Base-by-base conservation (phyloP, 2,113 vertebrate genomes). In the Marcusenius ussheri region DNA sequence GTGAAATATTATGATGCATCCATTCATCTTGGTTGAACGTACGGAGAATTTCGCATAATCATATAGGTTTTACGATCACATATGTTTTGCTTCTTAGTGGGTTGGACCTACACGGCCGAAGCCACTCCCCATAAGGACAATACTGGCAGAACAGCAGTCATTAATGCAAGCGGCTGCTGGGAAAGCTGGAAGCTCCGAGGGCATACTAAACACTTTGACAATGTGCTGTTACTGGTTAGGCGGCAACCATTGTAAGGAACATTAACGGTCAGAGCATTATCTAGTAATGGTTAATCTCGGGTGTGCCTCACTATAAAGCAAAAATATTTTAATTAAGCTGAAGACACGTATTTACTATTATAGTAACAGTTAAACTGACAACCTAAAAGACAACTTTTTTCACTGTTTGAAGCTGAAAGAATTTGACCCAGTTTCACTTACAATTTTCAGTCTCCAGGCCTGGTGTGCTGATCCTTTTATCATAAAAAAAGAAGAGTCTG, bases 41-140 rank as follows among this genome's bases (percentile, higher is more conserved):
- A 47, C 35, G 39, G 4, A 56, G 74, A 50, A 27, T 50, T 24
- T 17, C 70, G 35, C 70, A 4, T 56, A 47, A 47, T 84, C 42
- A 24, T 10, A 47, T 47, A 84, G 35, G 85, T 21, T 83, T 58
- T 84, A 42, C 21, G n/a, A 39, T 15, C 83, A 56, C 70, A 90
- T 66, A 90, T 91, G 87, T 91, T 91, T 91, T 91, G 92, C 92
- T 89, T 89, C 88, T 88, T 83, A 87, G 91, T 90, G 91, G 93
- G 92, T 17, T 88, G 91, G 80, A 80, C 83, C 83, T 53, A 70
- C 1, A 53, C 66, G 42, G 31, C 0, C 35, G 49, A 90, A 90
- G 85, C 66, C 62, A 90, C 91, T 89, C 92, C 93, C 89, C 80
- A 89, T 47, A 49, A 7, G 45, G n/a, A 87, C 80, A 90, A 47